Conservation (phyloP, 2,797 vertebrate genomes). For the Gymnodraco acuticeps region DNA sequence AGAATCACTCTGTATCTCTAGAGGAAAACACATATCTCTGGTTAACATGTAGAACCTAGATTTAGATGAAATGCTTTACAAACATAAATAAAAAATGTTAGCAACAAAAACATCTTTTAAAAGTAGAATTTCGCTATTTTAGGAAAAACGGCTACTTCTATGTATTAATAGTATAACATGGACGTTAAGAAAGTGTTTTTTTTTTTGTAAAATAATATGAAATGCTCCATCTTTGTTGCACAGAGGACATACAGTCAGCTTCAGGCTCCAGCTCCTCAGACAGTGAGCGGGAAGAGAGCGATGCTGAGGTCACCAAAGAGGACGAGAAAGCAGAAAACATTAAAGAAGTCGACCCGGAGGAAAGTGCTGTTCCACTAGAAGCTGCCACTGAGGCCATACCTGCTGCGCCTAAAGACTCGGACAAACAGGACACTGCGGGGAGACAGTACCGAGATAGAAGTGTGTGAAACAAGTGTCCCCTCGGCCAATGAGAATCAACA, state of each 20-base stretch:
- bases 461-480: constrained; percentile 58
- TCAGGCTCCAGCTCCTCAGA: constrained; percentile 77
- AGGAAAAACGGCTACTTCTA: neutral
- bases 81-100: neutral
- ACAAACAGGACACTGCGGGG: constrained; percentile 34
- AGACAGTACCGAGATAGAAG: constrained; percentile 58
- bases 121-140: neutral
- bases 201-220: neutral
- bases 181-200: neutral
- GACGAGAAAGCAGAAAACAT: constrained; percentile 42
- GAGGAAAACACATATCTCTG: neutral
- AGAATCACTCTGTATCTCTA: neutral
- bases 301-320: constrained; percentile 60
- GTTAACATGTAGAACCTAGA: neutral
- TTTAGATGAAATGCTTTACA: neutral
- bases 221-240: constrained; percentile 20
- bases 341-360: constrained; percentile 42
- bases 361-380: constrained; percentile 30
- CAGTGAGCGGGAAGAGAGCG: constrained; percentile 76
- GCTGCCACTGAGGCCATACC: constrained; percentile 24
- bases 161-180: neutral
- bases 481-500: constrained; percentile 49
- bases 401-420: constrained; percentile 41
- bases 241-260: constrained; percentile 66
- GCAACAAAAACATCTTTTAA: neutral